Percentiles rank a stretch among this genome's conserved stretches.
Conservation (phyloP, 2,888 invertebrate genomes). For the Drosophila mercatorum region DNA sequence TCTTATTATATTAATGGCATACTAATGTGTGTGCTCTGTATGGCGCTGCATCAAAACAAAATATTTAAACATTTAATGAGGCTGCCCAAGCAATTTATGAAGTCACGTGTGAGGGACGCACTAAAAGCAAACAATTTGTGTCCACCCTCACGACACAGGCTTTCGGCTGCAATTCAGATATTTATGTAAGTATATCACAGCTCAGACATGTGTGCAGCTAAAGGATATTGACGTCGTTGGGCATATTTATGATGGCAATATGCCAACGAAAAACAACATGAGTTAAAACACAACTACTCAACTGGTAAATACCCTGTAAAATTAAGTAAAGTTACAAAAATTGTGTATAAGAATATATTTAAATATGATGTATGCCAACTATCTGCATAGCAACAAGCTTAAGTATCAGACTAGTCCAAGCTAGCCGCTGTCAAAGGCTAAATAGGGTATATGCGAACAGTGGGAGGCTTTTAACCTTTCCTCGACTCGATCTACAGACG, state of each 20-base stretch:
- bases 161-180: constrained; percentile 3
- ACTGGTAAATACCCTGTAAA: not conserved
- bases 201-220: constrained; percentile 25
- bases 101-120: constrained; percentile 62
- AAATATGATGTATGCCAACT: no score
- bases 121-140: constrained; percentile 71
- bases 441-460: constrained; percentile 32
- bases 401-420: not conserved
- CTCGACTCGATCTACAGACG: constrained; percentile 37
- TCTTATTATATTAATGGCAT: constrained; percentile 1
- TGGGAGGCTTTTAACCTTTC: constrained; percentile 70
- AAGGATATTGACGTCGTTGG: constrained; percentile 55
- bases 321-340: not conserved
- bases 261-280: constrained; percentile 42
- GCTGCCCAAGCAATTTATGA: constrained; percentile 38
- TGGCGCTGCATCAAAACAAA: constrained; percentile 12
- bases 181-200: constrained; percentile 4
- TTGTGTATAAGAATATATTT: not conserved
- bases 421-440: not conserved
- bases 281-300: not conserved
- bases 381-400: not conserved
- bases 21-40: not conserved
- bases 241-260: constrained; percentile 44
- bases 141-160: constrained; percentile 19
- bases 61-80: constrained; percentile 57